phyloP scores from a whole-genome alignment of 1,140 invertebrate species.

The Ceratina calcarata region DNA sequence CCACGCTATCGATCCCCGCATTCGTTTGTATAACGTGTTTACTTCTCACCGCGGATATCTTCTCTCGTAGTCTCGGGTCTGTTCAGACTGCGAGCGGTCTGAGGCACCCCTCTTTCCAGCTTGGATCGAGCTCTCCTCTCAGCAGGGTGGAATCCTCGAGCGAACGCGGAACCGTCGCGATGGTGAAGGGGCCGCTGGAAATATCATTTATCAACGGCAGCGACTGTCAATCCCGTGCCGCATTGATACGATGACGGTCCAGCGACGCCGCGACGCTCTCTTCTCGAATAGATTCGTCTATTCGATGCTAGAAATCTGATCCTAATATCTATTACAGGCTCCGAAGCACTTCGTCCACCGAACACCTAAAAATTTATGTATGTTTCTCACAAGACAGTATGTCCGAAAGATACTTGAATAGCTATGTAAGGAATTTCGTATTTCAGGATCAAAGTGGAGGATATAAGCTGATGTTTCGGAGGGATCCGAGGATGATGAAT shows the following conservation, averaged over 20 bases:
- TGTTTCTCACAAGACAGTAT: too few relatives aligned
- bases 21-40: constrained; percentile 72
- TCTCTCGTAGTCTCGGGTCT: constrained; percentile 51
- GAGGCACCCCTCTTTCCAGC: constrained; percentile 48
- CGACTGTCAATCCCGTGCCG: constrained; percentile 76
- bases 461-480: too few relatives aligned
- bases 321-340: too few relatives aligned
- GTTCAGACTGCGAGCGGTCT: constrained; percentile 37
- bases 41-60: constrained; percentile 70
- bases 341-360: too few relatives aligned
- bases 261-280: constrained; percentile 68
- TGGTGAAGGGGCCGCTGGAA: constrained; percentile 57
- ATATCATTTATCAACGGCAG: constrained; percentile 77
- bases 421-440: too few relatives aligned
- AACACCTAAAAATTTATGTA: too few relatives aligned
- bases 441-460: too few relatives aligned
- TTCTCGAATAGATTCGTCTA: constrained; percentile 7
- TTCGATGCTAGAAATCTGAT: constrained; percentile 36
- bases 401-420: not conserved
- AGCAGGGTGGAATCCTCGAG: constrained; percentile 66
- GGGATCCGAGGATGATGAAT: not conserved
- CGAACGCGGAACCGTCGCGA: constrained; percentile 36
- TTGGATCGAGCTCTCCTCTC: constrained; percentile 44
- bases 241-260: constrained; percentile 77
- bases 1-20: constrained; percentile 64